Evolutionary conservation across 2,888 invertebrate genomes (phyloP).

Genomic region (Drosophila kanekoi): DNA sequence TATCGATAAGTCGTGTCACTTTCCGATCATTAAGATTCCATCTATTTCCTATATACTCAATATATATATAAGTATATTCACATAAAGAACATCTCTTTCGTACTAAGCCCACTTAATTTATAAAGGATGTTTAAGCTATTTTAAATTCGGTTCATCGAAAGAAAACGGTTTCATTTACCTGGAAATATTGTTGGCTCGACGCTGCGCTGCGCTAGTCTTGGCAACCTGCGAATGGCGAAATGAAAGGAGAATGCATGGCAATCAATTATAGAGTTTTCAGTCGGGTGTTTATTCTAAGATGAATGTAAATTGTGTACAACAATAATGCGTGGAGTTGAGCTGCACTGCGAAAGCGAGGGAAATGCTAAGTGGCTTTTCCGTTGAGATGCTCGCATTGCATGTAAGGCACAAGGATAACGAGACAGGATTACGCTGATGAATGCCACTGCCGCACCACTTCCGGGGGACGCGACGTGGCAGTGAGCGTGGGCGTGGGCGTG

Average conservation of each 20-base stretch:
- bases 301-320: conserved; percentile 41
- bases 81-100: too few species aligned
- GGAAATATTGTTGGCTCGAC: not conserved
- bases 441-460: conserved; percentile 44
- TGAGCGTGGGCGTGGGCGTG: conserved; percentile 11
- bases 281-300: conserved; percentile 42
- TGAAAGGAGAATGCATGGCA: conserved; percentile 35
- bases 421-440: conserved; percentile 73
- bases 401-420: conserved; percentile 63
- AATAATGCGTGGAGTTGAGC: conserved; percentile 18
- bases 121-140: not conserved
- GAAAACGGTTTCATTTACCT: conserved; percentile 11
- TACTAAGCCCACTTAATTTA: not conserved
- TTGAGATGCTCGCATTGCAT: conserved; percentile 56
- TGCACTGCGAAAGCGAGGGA: conserved; percentile 2
- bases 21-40: too few species aligned
- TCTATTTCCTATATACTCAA: too few species aligned
- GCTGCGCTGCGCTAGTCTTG: not conserved
- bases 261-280: conserved; percentile 54
- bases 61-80: too few species aligned
- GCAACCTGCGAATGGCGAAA: conserved; percentile 9
- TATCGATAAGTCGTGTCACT: too few species aligned
- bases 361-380: conserved; percentile 63
- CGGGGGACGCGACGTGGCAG: not conserved
- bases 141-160: not conserved